Conservation (phyloP, 2,113 vertebrate species). For the Oxygymnocypris stewartii region DNA sequence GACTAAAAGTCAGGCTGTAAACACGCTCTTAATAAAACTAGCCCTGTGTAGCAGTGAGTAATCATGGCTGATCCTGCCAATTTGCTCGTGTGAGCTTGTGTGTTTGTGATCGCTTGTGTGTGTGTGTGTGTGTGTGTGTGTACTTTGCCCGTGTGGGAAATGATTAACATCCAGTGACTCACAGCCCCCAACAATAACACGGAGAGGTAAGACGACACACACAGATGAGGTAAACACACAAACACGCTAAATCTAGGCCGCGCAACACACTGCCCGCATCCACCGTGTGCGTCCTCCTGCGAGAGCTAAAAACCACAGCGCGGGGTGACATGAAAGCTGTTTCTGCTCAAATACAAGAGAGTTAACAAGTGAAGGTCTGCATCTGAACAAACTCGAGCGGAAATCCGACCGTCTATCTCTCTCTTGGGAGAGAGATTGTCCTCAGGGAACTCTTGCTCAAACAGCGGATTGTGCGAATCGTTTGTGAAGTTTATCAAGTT, state of each 20-base stretch:
- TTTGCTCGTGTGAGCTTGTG: slow-evolving; percentile 41
- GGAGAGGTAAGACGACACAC: slow-evolving; percentile 59
- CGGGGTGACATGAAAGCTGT: slow-evolving; percentile 25
- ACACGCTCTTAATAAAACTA: slow-evolving; percentile 67
- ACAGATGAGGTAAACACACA: slow-evolving; percentile 39
- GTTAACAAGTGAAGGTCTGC: slow-evolving; percentile 29
- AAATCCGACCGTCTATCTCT: slow-evolving; percentile 8
- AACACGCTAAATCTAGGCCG: slow-evolving; percentile 48
- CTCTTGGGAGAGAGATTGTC: slow-evolving; percentile 12
- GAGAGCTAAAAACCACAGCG: slow-evolving; percentile 26
- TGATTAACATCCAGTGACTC: slow-evolving; percentile 77
- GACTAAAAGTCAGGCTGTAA: slow-evolving; percentile 66
- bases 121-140: slow-evolving; percentile 38
- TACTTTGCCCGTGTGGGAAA: slow-evolving; percentile 66
- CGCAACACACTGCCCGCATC: slow-evolving; percentile 30
- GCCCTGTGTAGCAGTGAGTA: slow-evolving; percentile 58
- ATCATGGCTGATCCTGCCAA: slow-evolving; percentile 54
- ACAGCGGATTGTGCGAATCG: background rate
- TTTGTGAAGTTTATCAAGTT: slow-evolving; percentile 12
- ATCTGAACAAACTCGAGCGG: slow-evolving; percentile 36
- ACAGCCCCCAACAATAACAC: slow-evolving; percentile 68
- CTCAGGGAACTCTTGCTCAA: slow-evolving; percentile 33
- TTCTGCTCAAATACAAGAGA: slow-evolving; percentile 9
- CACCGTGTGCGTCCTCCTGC: slow-evolving; percentile 20
- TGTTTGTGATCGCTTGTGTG: slow-evolving; percentile 38